These are phyloP conservation scores for Seriola aureovittata DNA, from an alignment of 2,113 vertebrate genomes.

Conservation along the genomic window DNA sequence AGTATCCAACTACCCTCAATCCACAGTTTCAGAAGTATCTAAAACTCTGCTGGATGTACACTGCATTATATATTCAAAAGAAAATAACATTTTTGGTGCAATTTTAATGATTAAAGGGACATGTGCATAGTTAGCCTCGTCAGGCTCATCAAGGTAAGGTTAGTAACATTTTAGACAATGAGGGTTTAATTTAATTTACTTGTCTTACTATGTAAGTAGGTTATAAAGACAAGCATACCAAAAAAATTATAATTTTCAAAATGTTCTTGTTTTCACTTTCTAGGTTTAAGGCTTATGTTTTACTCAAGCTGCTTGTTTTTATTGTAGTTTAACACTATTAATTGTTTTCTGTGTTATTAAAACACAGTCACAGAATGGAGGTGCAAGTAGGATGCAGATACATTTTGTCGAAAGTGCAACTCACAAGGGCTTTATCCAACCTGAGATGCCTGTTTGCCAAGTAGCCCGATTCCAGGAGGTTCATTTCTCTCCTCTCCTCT, in stretches of 20 bases:
- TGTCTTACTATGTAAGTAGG: neutral
- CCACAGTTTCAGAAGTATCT: neutral
- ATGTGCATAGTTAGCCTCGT: neutral
- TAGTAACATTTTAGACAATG: too few species aligned
- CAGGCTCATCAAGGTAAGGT: too few species aligned
- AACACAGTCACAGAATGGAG: neutral
- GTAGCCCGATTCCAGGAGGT: conserved; percentile 8
- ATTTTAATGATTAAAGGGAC: neutral
- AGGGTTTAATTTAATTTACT: too few species aligned
- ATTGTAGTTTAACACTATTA: neutral
- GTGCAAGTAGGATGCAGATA: neutral
- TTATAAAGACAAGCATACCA: neutral
- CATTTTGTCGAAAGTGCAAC: neutral
- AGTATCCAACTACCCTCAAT: neutral
- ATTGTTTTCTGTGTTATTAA: neutral
- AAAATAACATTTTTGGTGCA: neutral
- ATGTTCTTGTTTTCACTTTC: neutral
- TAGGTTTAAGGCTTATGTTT: neutral
- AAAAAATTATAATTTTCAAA: neutral
- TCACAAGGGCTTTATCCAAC: neutral
- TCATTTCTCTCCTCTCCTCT: conserved; percentile 30
- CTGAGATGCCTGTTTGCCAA: neutral
- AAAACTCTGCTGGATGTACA: neutral
- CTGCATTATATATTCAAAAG: neutral
- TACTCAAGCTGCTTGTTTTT: neutral